Evolutionary conservation across 2,113 vertebrate species (phyloP).

Genomic region (Sakesphorus luctuosus): DNA sequence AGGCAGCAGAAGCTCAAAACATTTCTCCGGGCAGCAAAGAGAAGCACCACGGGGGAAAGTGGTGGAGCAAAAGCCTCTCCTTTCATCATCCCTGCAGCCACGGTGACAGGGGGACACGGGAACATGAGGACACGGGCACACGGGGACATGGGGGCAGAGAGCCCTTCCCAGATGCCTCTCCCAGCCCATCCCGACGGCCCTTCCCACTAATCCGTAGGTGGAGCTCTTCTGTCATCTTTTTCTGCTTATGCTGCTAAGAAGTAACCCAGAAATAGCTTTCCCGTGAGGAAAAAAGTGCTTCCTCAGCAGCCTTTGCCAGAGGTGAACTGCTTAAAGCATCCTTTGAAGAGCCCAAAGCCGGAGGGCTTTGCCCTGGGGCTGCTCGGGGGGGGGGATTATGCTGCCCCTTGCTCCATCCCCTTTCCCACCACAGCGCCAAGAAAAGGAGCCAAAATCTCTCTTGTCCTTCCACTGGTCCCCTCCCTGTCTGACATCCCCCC

Average conservation of each 20-base stretch:
- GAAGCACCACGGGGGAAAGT: neutral
- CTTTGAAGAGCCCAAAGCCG: conserved; percentile 8
- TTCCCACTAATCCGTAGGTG: conserved; percentile 60
- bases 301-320: conserved; percentile 44
- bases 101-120: neutral
- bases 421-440: accelerated
- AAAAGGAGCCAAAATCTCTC: neutral
- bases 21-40: neutral
- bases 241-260: conserved; percentile 49
- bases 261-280: conserved; percentile 56
- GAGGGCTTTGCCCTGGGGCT: neutral
- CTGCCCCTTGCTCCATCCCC: neutral
- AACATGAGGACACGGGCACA: neutral
- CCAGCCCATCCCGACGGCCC: conserved; percentile 14
- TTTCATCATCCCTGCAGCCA: accelerated
- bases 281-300: neutral
- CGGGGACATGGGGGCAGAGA: neutral
- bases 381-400: accelerated
- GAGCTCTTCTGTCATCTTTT: conserved; percentile 69
- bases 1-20: neutral
- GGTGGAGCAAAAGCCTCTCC: neutral
- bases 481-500: neutral
- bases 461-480: neutral
- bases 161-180: neutral
- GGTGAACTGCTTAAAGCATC: conserved; percentile 1